Percentiles rank a stretch among this genome's conserved stretches.
These are phyloP conservation scores for Pocillopora damicornis DNA, from an alignment of 64 coral and sea anemone species.

Conservation along the genomic window DNA sequence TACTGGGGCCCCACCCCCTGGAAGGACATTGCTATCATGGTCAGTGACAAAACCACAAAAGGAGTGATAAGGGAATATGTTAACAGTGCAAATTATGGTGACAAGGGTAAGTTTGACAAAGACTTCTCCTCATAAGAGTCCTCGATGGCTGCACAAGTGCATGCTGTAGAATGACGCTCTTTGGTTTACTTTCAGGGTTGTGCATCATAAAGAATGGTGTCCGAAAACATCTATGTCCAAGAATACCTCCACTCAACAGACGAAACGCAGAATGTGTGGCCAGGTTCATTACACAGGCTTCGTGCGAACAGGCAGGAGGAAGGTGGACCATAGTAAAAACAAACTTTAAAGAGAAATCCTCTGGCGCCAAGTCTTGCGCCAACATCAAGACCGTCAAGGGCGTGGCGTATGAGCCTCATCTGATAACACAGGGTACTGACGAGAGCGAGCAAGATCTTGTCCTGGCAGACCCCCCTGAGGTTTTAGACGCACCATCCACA, in stretches of 20 bases:
- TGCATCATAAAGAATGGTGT: neutral
- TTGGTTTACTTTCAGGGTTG: no score
- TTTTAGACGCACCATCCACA: conserved; percentile 6
- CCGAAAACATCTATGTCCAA: neutral
- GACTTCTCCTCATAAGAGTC: no score
- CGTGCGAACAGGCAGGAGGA: neutral
- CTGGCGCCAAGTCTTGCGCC: neutral
- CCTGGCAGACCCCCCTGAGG: neutral
- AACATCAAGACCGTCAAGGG: neutral
- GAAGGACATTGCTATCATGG: conserved; percentile 49
- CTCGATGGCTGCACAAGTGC: no score
- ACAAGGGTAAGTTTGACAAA: neutral
- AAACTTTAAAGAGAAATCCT: conserved; percentile 11
- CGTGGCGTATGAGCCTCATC: conserved; percentile 10
- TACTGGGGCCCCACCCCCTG: conserved; percentile 71
- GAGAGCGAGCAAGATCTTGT: neutral
- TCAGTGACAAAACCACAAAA: conserved; percentile 13
- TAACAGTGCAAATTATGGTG: neutral
- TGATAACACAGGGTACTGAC: conserved; percentile 9
- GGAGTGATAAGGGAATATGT: conserved; percentile 17
- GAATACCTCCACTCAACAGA: neutral
- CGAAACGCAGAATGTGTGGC: neutral
- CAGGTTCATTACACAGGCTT: conserved; percentile 10
- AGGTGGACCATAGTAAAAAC: neutral
- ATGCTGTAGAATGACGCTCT: no score